Evolutionary conservation across 2,113 vertebrate genomes (phyloP), one percentile per base, ranked within the genome.

Genomic region (Regulus satrapa): DNA sequence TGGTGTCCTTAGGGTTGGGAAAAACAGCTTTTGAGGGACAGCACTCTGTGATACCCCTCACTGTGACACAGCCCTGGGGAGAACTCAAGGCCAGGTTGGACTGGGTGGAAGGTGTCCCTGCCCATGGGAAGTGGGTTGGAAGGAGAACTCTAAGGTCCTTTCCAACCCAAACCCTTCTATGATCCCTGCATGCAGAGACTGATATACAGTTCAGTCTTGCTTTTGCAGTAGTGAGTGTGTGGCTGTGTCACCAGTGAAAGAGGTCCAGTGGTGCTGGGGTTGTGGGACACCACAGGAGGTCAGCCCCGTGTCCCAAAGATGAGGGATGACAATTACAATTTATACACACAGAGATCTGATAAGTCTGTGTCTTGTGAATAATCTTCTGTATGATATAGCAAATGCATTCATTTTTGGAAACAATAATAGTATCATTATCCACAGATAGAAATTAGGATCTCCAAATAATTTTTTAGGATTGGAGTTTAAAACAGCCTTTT

Each of bases 31-130:
- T 36, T 21, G 59, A 34, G 45, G 38, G 8, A n/a, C 36, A 29
- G 56, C 14, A 18, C 43, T 38, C 36, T 3, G 9, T 41, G 55
- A 13, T 3, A 51, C 7, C 32, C 34, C 31, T 61, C 0, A 0
- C 43, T 74, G 52, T 0, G 0, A 28, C 21, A 12, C 24, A 8
- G 5, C 31, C 18, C 43, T 32, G 51, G 36, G 66, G 48, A 58
- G 25, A 8, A 49, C 36, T 41, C 34, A 8, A 32, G 66, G 31
- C 31, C 48, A 40, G 19, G 29, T 0, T 31, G 66, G 56, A 31
- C n/a, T 14, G 21, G 12, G 49, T 32, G 51, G 36, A 23, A 66
- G 18, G 14, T 56, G 36, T 32, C 23, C 58, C 32, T 64, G 51
- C 36, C 18, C 58, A 19, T 7, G 18, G 36, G 32, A 32, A 32